These are phyloP conservation scores for Petrolisthes manimaculis DNA, from an alignment of 2,888 invertebrate species.

Conservation along the genomic window DNA sequence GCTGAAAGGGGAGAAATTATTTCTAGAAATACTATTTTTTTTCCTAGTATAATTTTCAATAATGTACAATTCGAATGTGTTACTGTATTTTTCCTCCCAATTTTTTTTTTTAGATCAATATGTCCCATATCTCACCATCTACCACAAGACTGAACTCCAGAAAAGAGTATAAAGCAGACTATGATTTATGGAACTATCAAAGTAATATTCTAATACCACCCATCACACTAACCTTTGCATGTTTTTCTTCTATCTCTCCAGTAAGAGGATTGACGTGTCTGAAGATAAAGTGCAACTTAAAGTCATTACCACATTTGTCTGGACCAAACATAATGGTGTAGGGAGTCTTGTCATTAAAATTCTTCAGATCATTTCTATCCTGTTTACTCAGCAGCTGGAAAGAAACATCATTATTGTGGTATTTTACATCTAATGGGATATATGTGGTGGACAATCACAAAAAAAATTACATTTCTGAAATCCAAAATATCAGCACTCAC, in stretches of 20 bases:
- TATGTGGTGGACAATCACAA: not conserved
- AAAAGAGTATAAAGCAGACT: too few relatives aligned
- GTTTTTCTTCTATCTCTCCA: conserved; percentile 91
- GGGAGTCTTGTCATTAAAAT: conserved; percentile 94
- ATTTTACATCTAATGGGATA: not conserved
- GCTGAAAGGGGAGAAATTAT: conserved; percentile 34
- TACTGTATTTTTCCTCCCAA: not conserved
- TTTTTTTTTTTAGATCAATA: not conserved
- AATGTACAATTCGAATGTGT: not conserved
- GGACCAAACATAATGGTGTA: conserved; percentile 99
- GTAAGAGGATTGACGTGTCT: conserved; percentile 94
- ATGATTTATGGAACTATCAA: too few relatives aligned
- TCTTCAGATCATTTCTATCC: conserved; percentile 71
- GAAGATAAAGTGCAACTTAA: conserved; percentile 92
- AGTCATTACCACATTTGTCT: conserved; percentile 97
- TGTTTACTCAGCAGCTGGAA: conserved; percentile 58
- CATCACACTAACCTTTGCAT: conserved; percentile 77
- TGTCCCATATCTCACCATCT: not conserved
- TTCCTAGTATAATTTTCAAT: not conserved
- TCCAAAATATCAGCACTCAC: not conserved
- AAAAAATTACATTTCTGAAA: not conserved
- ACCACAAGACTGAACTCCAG: not conserved
- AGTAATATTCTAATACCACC: too few relatives aligned
- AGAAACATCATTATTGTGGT: not conserved
- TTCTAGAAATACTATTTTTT: not conserved